Evolutionary conservation across 1,140 invertebrate genomes (phyloP).

Genomic region (Atta colombica): DNA sequence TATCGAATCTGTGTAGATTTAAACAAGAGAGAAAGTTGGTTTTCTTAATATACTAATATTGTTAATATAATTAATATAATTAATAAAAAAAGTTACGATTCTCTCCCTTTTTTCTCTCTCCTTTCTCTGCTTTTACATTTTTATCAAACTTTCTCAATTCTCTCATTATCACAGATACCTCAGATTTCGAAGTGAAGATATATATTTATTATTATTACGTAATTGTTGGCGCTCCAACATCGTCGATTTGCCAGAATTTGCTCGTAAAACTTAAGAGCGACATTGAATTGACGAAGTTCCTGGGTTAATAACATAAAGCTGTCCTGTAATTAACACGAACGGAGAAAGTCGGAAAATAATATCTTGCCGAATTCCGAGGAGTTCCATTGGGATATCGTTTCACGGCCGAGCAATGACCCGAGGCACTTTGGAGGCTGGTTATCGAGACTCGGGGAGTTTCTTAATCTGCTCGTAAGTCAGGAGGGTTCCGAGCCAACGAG

Average conservation of each 20-base stretch:
- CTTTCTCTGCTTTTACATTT: too few species aligned
- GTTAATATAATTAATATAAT: slow-evolving; percentile 34
- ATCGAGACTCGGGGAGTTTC: slow-evolving; percentile 76
- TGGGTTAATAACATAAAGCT: slow-evolving; percentile 72
- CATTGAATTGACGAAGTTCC: slow-evolving; percentile 17
- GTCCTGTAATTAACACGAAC: slow-evolving; percentile 74
- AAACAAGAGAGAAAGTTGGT: background rate
- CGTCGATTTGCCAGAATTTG: background rate
- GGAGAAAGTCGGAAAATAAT: slow-evolving; percentile 73
- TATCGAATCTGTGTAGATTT: background rate
- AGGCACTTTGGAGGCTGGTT: slow-evolving; percentile 74
- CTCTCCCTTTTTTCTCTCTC: too few species aligned
- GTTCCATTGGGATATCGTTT: slow-evolving; percentile 73
- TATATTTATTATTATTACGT: slow-evolving; percentile 34
- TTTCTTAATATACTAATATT: background rate
- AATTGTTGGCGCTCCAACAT: background rate
- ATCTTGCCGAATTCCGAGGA: slow-evolving; percentile 71
- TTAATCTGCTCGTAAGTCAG: slow-evolving; percentile 80
- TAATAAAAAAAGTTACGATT: background rate
- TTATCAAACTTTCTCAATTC: too few species aligned
- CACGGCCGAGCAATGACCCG: slow-evolving; percentile 75
- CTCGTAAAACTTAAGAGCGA: slow-evolving; percentile 11
- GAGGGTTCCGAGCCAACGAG: slow-evolving; percentile 78
- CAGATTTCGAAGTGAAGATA: background rate
- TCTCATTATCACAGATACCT: background rate